Conservation (phyloP, 2,113 vertebrate species). For the Syngnathoides biaculeatus region DNA sequence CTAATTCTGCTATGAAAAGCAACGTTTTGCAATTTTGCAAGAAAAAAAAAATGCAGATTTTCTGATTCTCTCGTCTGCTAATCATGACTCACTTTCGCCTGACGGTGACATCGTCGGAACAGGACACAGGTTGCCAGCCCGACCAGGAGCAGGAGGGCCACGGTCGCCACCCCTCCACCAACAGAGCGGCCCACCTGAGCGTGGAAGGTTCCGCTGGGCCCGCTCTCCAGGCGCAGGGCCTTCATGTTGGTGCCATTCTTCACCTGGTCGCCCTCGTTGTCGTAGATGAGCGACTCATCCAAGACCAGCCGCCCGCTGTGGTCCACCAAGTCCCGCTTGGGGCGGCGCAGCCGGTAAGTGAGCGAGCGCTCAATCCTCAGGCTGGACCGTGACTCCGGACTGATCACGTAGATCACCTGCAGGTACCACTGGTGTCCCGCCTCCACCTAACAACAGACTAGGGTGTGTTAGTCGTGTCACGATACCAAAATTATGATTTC, state of each 20-base stretch:
- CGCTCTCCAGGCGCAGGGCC: slow-evolving; percentile 79
- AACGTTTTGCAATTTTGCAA: neutral
- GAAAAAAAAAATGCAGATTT: neutral
- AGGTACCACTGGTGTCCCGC: slow-evolving; percentile 98
- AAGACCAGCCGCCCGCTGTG: slow-evolving; percentile 67
- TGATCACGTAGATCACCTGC: slow-evolving; percentile 94
- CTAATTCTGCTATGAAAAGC: no score
- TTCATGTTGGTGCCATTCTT: slow-evolving; percentile 99
- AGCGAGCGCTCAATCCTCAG: slow-evolving; percentile 86
- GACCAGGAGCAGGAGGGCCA: slow-evolving; percentile 79
- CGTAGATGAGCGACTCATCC: slow-evolving; percentile 89
- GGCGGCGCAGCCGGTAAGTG: slow-evolving; percentile 60
- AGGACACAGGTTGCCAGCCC: slow-evolving; percentile 79
- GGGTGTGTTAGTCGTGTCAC: neutral
- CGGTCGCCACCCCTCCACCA: slow-evolving; percentile 79
- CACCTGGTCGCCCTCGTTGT: slow-evolving; percentile 91
- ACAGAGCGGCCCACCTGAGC: slow-evolving; percentile 81
- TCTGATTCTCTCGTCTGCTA: neutral
- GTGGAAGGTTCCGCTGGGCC: slow-evolving; percentile 67
- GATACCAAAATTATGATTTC: no score
- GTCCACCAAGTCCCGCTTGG: slow-evolving; percentile 78
- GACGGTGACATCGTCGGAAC: slow-evolving; percentile 71
- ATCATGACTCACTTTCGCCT: slow-evolving; percentile 16
- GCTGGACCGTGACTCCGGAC: slow-evolving; percentile 80
- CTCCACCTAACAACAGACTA: slow-evolving; percentile 81